Conservation (phyloP, 37 sponge, comb jelly and placozoan genomes). For the Geodia barretti region DNA sequence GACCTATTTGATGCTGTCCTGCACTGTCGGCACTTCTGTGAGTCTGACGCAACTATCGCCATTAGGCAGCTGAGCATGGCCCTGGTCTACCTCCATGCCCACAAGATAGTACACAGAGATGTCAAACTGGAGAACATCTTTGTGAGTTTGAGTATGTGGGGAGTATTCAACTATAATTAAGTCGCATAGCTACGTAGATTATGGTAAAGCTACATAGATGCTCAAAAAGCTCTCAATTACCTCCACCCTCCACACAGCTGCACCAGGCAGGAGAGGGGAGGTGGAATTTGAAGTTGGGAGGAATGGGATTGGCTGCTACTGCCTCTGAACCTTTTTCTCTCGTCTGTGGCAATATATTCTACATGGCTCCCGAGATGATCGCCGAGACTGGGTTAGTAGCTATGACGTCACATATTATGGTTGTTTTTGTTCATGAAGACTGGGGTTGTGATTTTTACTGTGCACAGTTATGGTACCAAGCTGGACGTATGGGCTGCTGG, state of each 20-base stretch:
- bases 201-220: not conserved
- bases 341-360: constrained; percentile 69
- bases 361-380: constrained; percentile 85
- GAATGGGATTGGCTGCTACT: constrained; percentile 65
- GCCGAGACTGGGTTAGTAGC: constrained; percentile 75
- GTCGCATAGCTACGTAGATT: not conserved
- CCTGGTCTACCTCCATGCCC: constrained; percentile 83
- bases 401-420: not conserved
- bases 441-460: too few species aligned
- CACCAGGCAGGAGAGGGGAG: not conserved
- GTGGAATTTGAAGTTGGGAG: constrained; percentile 70
- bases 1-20: constrained; percentile 80
- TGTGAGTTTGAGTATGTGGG: constrained; percentile 52
- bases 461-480: constrained; percentile 75
- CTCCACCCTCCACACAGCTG: too few species aligned
- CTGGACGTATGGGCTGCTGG: constrained; percentile 90
- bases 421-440: too few species aligned
- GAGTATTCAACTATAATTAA: too few species aligned
- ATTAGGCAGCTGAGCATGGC: constrained; percentile 78
- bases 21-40: constrained; percentile 67
- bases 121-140: constrained; percentile 79
- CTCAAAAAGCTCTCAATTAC: not conserved
- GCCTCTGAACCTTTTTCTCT: constrained; percentile 72
- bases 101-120: constrained; percentile 77
- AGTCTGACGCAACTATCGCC: constrained; percentile 26